These are phyloP conservation scores for Amblyopsis hoosieri DNA, from an alignment of 2,797 vertebrate genomes.

Conservation along the genomic window DNA sequence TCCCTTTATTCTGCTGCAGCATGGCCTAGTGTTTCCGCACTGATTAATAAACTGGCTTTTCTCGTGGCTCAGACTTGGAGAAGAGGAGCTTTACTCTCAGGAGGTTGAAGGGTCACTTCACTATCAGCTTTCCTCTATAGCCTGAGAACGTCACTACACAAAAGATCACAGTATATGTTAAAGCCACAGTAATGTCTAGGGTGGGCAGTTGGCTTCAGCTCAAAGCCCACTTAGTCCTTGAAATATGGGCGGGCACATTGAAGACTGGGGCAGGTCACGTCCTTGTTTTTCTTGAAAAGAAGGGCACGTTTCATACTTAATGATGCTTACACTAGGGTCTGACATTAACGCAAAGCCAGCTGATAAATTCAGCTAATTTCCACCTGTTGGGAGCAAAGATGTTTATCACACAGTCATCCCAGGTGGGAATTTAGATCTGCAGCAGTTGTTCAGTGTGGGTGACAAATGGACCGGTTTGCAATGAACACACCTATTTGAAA, in stretches of 20 bases:
- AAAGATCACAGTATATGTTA: constrained; percentile 66
- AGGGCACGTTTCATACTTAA: constrained; percentile 61
- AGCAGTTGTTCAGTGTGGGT: constrained; percentile 34
- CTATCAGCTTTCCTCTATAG: constrained; percentile 63
- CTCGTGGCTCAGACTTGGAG: constrained; percentile 29
- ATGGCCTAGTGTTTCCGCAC: constrained; percentile 49
- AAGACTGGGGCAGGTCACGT: constrained; percentile 53
- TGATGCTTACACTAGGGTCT: constrained; percentile 56
- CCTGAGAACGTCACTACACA: constrained; percentile 52
- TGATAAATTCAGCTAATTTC: constrained; percentile 54
- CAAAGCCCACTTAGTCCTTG: constrained; percentile 65
- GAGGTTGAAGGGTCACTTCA: constrained; percentile 58
- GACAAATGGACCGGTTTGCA: constrained; percentile 56
- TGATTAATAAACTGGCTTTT: constrained; percentile 41
- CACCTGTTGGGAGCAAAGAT: constrained; percentile 67
- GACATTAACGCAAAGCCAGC: constrained; percentile 50
- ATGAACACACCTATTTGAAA: constrained; percentile 50
- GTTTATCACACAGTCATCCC: constrained; percentile 58
- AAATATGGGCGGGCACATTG: constrained; percentile 66
- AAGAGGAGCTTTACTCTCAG: constrained; percentile 46
- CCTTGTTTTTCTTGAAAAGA: constrained; percentile 51
- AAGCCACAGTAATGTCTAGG: constrained; percentile 54
- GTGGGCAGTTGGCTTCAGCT: constrained; percentile 51
- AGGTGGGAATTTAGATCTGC: constrained; percentile 56
- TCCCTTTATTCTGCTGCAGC: constrained; percentile 35